Base-by-base conservation (phyloP, 1,140 invertebrate genomes). In the Cotesia glomerata region DNA sequence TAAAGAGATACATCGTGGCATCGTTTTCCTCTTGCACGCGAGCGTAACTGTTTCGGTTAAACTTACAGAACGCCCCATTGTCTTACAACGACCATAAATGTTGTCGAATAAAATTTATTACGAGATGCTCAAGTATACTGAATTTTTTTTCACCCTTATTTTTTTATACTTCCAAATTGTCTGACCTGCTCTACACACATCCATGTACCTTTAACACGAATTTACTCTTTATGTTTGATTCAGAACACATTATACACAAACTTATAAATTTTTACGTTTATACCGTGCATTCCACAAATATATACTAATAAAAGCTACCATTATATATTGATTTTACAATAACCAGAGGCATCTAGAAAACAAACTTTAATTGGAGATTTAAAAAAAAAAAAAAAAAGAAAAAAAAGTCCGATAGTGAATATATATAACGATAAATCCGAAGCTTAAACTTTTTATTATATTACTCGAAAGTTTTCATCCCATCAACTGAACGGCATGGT, bases 41-140 rank as follows among this genome's bases (percentile, higher is more conserved):
- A 73, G 64, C 72, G 72, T 69, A 74, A 70, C 72, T 73, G 72
- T 73, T 73, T 73, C 66, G 72, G 71, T 72, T 74, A 76, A 74
- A 75, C 62, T 72, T 75, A 75, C 78, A 77, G 77, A 80, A 78
- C 75, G 77, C 71, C 71, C 77, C 76, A 80, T 82, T 82, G 79
- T 82, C 78, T 82, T 82, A 81, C 76, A 75, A 70, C 67, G 73
- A 68, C 76, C 72, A 70, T 82, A 80, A 82, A 82, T 66, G 71
- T 67, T 72, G 67, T 73, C 75, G 76, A 82, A 80, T 77, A 75
- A 78, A 76, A 79, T 77, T 76, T 78, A 76, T 76, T 76, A 26
- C 58, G 14, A 61, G 16, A 32, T 26, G 14, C 63, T 65, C 45
- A 9, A 34, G 63, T 39, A 56, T 61, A 26, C 26, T 61, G 14